phyloP scores from a whole-genome alignment of 2,888 invertebrate genomes.

The Orthosia cruda region DNA sequence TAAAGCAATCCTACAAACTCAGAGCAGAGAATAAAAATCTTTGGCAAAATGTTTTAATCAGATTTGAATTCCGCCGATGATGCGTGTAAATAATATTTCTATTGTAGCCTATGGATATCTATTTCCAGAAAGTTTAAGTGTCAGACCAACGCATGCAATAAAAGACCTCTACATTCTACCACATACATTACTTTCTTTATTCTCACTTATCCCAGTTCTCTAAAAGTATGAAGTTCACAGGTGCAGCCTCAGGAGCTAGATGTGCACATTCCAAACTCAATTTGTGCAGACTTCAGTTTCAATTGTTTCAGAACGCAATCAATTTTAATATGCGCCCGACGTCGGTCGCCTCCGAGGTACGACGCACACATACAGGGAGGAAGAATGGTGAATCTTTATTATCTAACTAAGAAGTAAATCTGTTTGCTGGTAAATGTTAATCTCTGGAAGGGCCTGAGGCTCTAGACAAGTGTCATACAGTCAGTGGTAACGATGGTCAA shows the following conservation, averaged over 20 bases:
- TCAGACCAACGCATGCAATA: neutral
- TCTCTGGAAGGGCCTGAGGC: neutral
- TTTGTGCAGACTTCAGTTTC: conserved; percentile 78
- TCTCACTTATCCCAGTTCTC: conserved; percentile 17
- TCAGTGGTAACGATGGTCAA: no score
- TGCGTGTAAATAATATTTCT: neutral
- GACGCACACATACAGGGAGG: conserved; percentile 58
- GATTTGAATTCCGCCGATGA: neutral
- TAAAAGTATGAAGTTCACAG: conserved; percentile 65
- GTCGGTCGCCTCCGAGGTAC: conserved; percentile 61
- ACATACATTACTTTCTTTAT: neutral
- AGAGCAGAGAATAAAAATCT: conserved; percentile 9
- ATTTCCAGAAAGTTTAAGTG: no score
- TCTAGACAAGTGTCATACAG: no score
- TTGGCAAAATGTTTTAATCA: neutral
- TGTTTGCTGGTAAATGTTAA: neutral
- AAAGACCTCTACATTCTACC: neutral
- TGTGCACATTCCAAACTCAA: conserved; percentile 76
- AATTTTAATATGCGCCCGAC: conserved; percentile 79
- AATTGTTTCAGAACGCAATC: conserved; percentile 80
- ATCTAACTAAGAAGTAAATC: no score
- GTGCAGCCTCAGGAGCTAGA: conserved; percentile 65
- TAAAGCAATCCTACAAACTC: conserved; percentile 21
- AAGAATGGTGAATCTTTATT: conserved; percentile 43
- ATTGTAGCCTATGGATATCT: neutral